Conservation (phyloP, 2,888 invertebrate species). For the Pristionchus mayeri region DNA sequence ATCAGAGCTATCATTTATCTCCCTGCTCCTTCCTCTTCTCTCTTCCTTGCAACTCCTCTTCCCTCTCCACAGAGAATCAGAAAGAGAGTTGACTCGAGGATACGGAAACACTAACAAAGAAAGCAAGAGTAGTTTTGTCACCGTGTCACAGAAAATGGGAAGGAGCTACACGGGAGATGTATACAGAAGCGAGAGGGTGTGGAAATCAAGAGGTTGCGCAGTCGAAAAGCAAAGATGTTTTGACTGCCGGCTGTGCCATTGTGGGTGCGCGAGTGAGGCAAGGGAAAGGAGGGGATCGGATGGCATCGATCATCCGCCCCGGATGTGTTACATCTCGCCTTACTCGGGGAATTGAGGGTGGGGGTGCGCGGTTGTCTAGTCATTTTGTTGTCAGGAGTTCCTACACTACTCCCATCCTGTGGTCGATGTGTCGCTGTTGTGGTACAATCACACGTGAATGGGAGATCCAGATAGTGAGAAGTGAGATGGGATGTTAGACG, state of each 20-base stretch:
- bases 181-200: background rate
- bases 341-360: slow-evolving; percentile 1
- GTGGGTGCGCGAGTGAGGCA: background rate
- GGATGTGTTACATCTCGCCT: slow-evolving; percentile 14
- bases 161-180: background rate
- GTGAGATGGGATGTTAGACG: too few relatives aligned
- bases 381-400: slow-evolving; percentile 42
- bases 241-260: too few relatives aligned
- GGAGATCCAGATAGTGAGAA: background rate
- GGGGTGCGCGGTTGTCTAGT: background rate
- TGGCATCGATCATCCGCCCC: slow-evolving; percentile 11
- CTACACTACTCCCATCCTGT: background rate
- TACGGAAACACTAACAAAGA: slow-evolving; percentile 28
- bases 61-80: background rate
- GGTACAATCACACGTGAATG: slow-evolving; percentile 29
- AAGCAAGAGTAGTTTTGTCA: slow-evolving; percentile 14
- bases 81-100: background rate
- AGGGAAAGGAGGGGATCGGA: background rate
- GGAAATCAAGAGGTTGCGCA: background rate
- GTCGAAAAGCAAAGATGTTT: background rate
- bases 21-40: background rate
- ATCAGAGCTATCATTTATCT: background rate
- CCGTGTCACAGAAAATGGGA: background rate
- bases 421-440: background rate
- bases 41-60: background rate